Percentiles rank a stretch among this genome's conserved stretches.
These are phyloP conservation scores for Oryctes rhinoceros DNA, from an alignment of 1,140 invertebrate species.

Conservation along the genomic window DNA sequence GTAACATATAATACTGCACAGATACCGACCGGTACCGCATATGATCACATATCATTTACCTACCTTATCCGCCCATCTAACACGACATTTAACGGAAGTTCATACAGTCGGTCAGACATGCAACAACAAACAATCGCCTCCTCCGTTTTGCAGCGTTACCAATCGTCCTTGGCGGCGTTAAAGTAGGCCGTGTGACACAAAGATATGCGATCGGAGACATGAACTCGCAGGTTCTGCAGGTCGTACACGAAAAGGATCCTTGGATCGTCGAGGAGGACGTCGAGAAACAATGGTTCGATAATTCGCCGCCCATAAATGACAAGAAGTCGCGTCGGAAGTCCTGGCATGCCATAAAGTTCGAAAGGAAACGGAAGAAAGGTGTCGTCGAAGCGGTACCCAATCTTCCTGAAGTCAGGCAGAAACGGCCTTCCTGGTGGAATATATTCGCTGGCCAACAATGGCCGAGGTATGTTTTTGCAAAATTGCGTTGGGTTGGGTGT, in stretches of 20 bases:
- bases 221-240: constrained; percentile 56
- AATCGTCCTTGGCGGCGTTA: constrained; percentile 17
- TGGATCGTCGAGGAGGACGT: constrained; percentile 61
- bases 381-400: constrained; percentile 65
- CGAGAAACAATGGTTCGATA: constrained; percentile 61
- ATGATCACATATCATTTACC: not conserved
- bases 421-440: constrained; percentile 86
- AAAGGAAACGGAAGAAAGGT: constrained; percentile 72
- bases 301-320: constrained; percentile 55
- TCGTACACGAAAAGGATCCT: constrained; percentile 58
- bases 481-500: too few species aligned
- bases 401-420: constrained; percentile 70
- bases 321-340: constrained; percentile 69
- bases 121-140: not conserved
- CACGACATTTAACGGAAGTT: constrained; percentile 7
- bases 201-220: constrained; percentile 45
- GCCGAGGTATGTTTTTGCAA: constrained; percentile 64
- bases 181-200: constrained; percentile 5
- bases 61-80: not conserved
- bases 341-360: constrained; percentile 75
- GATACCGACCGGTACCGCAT: not conserved
- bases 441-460: constrained; percentile 79
- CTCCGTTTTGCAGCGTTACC: not conserved
- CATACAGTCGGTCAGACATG: not conserved
- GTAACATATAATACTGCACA: too few species aligned